Evolutionary conservation across 2,888 invertebrate species (phyloP), one percentile per base, ranked within the genome.

Genomic region (Poecilus cupreus): DNA sequence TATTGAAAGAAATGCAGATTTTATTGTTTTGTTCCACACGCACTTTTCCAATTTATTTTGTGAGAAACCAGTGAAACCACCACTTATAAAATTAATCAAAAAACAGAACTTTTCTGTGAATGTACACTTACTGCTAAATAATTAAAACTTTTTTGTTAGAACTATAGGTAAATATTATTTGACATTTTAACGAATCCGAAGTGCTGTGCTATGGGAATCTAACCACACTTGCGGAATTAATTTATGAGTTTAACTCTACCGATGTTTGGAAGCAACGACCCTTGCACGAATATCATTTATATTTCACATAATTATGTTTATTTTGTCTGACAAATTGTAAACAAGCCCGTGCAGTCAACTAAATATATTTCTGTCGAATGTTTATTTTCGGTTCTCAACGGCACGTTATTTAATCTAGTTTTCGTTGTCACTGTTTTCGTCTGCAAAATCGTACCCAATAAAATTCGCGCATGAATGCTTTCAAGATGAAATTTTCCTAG

Each of bases 201-300:
- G 13, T 11, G 11, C 6, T 11, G 20, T 32, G 32, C 18, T 20
- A 18, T 54, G 54, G 54, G 54, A 54, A 22, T 22, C 4, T 5
- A 20, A 54, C 18, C 60, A 26, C 22, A 60, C 6, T 26, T 26
- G 11, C 13, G 3, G 60, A 60, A 60, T 60, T n/a, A 60, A 24
- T 26, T 60, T 26, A 20, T 54, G 22, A 54, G 22, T 54, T 20
- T 60, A 24, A 26, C 60, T 60, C 5, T n/a, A 13, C 60, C 13
- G 26, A 24, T 26, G 13, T 43, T n/a, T n/a, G 24, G 20, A 22
- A 54, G 22, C 54, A 60, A 60, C 60, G 13, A 60, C n/a, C 26
- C 26, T 60, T 60, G 60, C 60, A 60, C 60, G 60, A 54, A 60
- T 60, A 13, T 60, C 22, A 60, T 60, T 26, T 26, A 22, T 60